A percentile compares a stretch with the other conserved stretches of the same genome.
Evolutionary conservation across 2,888 invertebrate genomes (phyloP).

Genomic region (Limulus polyphemus): DNA sequence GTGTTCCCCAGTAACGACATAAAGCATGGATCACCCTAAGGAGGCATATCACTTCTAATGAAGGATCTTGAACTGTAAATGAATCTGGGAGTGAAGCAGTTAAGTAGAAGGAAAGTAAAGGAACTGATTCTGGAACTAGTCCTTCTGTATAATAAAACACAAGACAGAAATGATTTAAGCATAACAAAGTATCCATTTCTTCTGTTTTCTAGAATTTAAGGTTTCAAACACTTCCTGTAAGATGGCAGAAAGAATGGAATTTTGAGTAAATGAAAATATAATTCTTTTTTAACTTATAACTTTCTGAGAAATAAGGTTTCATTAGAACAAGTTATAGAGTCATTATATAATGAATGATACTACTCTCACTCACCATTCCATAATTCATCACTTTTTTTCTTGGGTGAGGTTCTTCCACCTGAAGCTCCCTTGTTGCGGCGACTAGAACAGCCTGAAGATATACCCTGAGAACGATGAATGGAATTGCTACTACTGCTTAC

Average conservation of each 20-base stretch:
- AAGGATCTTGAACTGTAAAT: conserved; percentile 77
- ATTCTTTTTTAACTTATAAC: no score
- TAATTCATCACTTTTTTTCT: conserved; percentile 52
- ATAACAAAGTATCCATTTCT: no score
- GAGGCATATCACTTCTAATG: conserved; percentile 76
- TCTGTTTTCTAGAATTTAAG: no score
- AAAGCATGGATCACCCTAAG: conserved; percentile 80
- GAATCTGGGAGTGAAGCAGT: conserved; percentile 57
- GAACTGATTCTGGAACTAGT: conserved; percentile 53
- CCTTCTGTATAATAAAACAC: conserved; percentile 50
- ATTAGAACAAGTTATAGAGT: no score
- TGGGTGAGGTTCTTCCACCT: conserved; percentile 51
- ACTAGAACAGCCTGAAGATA: conserved; percentile 16
- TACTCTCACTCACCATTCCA: conserved; percentile 51
- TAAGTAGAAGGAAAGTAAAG: conserved; percentile 60
- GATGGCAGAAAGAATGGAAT: no score
- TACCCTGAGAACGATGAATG: not conserved
- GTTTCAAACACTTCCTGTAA: no score
- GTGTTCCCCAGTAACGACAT: conserved; percentile 78
- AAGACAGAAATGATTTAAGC: no score
- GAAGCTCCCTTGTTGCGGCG: conserved; percentile 59
- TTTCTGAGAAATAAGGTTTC: no score
- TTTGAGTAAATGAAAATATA: no score
- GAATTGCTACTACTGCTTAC: not conserved
- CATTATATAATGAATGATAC: no score